Evolutionary conservation across 2,797 vertebrate species (phyloP).

Genomic region (Bryconaethiops microstoma): DNA sequence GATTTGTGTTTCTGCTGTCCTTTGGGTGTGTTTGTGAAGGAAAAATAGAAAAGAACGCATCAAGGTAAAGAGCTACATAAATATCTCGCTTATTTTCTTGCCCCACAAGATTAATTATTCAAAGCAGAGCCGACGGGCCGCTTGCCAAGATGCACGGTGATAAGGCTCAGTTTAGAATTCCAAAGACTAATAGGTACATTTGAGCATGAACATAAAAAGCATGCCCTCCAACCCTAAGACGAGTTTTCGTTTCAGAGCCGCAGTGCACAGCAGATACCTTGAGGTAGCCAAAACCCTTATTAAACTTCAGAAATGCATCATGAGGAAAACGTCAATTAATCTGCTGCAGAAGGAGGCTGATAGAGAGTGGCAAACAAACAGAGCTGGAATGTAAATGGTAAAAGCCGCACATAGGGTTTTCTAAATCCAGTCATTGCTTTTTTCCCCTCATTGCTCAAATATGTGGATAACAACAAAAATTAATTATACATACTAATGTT

Average conservation of each 20-base stretch:
- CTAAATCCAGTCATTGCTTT: constrained; percentile 61
- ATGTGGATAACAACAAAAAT: constrained; percentile 76
- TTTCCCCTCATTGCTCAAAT: constrained; percentile 70
- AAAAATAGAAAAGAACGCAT: constrained; percentile 40
- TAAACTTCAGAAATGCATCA: constrained; percentile 74
- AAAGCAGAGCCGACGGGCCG: constrained; percentile 58
- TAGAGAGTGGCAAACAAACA: constrained; percentile 74
- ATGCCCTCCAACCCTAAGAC: not conserved
- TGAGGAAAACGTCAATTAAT: constrained; percentile 72
- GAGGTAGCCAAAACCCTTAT: constrained; percentile 68
- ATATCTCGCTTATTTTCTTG: constrained; percentile 49
- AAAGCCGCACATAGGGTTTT: constrained; percentile 60
- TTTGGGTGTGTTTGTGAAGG: constrained; percentile 50
- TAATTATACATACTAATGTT: constrained; percentile 77
- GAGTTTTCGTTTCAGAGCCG: constrained; percentile 15
- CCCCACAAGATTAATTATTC: constrained; percentile 66
- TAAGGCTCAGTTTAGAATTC: constrained; percentile 58
- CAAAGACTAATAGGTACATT: constrained; percentile 48
- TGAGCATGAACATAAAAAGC: constrained; percentile 11
- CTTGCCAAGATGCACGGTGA: constrained; percentile 61
- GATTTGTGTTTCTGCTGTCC: constrained; percentile 53
- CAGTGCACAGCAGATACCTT: constrained; percentile 64
- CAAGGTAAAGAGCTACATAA: constrained; percentile 54
- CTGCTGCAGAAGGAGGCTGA: constrained; percentile 69
- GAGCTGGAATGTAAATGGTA: constrained; percentile 75